phyloP scores from a whole-genome alignment of 2,113 vertebrate species.

The Datnioides undecimradiatus region DNA sequence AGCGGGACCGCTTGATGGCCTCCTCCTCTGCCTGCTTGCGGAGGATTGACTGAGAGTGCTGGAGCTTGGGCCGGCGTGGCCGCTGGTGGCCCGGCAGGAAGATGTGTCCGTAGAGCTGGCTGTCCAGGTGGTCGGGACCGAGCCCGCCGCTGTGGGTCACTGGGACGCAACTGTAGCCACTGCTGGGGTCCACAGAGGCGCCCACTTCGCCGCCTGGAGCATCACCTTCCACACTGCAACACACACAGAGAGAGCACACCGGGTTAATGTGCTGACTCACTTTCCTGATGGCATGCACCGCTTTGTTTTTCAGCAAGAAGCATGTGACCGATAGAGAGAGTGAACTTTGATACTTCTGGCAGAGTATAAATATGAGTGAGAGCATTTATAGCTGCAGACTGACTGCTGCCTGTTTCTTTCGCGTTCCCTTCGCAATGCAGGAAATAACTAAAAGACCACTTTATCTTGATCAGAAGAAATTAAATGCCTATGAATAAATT shows the following conservation, averaged over 20 bases:
- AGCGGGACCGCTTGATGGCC: slow-evolving; percentile 96
- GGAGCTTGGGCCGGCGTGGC: slow-evolving; percentile 91
- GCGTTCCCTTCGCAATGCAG: slow-evolving; percentile 1
- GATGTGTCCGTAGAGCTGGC: slow-evolving; percentile 87
- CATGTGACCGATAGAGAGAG: slow-evolving; percentile 52
- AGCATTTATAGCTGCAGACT: slow-evolving; percentile 56
- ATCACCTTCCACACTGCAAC: slow-evolving; percentile 93
- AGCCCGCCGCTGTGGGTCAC: slow-evolving; percentile 86
- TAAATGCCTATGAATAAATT: slow-evolving; percentile 11
- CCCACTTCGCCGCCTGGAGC: slow-evolving; percentile 89
- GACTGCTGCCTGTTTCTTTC: not conserved
- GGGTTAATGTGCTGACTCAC: slow-evolving; percentile 48
- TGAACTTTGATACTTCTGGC: slow-evolving; percentile 64
- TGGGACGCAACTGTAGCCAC: slow-evolving; percentile 87
- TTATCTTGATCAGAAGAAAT: not conserved
- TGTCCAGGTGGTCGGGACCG: slow-evolving; percentile 87
- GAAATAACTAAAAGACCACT: slow-evolving; percentile 1
- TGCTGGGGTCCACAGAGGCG: slow-evolving; percentile 88
- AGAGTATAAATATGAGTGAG: slow-evolving; percentile 47
- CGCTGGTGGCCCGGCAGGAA: slow-evolving; percentile 87
- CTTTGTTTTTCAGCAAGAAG: slow-evolving; percentile 25
- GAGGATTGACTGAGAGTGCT: slow-evolving; percentile 95
- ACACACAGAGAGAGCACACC: slow-evolving; percentile 28
- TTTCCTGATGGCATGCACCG: slow-evolving; percentile 6
- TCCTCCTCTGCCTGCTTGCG: slow-evolving; percentile 98